Percentiles rank a stretch among this genome's conserved stretches.
Conservation (phyloP, 2,113 vertebrate genomes). For the Halichoerus grypus region DNA sequence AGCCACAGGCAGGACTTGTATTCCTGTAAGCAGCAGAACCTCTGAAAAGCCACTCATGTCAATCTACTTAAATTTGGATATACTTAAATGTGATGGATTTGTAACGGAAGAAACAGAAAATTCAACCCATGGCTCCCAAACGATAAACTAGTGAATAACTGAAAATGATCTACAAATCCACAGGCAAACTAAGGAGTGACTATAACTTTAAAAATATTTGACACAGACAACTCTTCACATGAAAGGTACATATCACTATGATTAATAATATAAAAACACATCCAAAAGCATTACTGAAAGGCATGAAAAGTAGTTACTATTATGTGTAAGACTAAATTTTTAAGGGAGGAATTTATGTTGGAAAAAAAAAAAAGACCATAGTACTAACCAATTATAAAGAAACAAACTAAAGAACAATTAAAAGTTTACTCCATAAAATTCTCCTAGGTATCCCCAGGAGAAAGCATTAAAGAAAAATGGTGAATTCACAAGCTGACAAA, state of each 20-base stretch:
- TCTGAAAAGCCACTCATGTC: neutral
- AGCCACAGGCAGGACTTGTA: neutral
- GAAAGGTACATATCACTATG: neutral
- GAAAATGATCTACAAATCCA: constrained; percentile 39
- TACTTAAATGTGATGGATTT: neutral
- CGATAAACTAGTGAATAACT: neutral
- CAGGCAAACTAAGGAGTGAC: neutral
- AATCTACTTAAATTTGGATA: constrained; percentile 22
- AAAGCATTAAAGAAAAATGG: neutral
- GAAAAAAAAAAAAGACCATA: neutral
- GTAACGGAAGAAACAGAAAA: constrained; percentile 38
- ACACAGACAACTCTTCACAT: neutral
- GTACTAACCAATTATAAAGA: neutral
- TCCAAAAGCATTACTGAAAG: neutral
- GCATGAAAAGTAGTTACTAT: neutral
- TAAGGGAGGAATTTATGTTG: neutral
- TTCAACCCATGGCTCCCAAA: neutral
- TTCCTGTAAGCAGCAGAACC: neutral
- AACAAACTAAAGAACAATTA: neutral
- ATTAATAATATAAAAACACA: neutral
- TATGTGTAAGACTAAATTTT: neutral
- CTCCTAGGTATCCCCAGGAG: neutral
- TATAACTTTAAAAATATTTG: constrained; percentile 17
- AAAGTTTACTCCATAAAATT: neutral
- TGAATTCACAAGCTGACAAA: neutral